A percentile compares a stretch with the other conserved stretches of the same genome.
Conservation (phyloP, 1,140 invertebrate species). For the Anagrus nilaparvatae region DNA sequence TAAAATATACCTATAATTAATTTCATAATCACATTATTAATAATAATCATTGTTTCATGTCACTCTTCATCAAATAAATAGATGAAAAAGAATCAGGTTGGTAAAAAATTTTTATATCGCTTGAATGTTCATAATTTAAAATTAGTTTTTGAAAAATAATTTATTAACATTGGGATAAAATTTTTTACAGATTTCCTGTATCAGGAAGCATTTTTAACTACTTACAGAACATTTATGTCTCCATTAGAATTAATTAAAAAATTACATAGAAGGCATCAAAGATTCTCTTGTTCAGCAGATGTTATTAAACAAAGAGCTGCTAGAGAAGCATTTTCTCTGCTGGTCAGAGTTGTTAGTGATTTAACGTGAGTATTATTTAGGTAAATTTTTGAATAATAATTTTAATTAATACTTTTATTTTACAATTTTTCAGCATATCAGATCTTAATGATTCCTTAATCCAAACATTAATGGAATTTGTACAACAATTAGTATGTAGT, state of each 20-base stretch:
- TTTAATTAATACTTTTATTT: slow-evolving; percentile 13
- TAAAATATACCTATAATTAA: too few species aligned
- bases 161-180: slow-evolving; percentile 14
- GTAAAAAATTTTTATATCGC: slow-evolving; percentile 26
- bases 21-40: slow-evolving; percentile 4
- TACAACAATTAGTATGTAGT: slow-evolving; percentile 78
- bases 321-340: slow-evolving; percentile 75
- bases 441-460: slow-evolving; percentile 70
- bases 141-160: too few species aligned
- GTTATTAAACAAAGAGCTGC: slow-evolving; percentile 66
- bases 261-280: slow-evolving; percentile 74
- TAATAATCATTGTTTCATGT: slow-evolving; percentile 22
- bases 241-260: slow-evolving; percentile 82
- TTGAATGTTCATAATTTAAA: too few species aligned
- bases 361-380: slow-evolving; percentile 64
- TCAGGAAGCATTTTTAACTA: slow-evolving; percentile 94
- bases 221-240: slow-evolving; percentile 89
- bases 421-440: slow-evolving; percentile 53
- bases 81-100: slow-evolving; percentile 48
- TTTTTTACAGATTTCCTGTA: slow-evolving; percentile 73
- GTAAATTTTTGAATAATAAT: background rate
- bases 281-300: slow-evolving; percentile 68
- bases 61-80: too few species aligned
- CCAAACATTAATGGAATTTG: slow-evolving; percentile 77
- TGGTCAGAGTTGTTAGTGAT: slow-evolving; percentile 87